phyloP scores from a whole-genome alignment of 2,113 vertebrate species.

The Sialia sialis region DNA sequence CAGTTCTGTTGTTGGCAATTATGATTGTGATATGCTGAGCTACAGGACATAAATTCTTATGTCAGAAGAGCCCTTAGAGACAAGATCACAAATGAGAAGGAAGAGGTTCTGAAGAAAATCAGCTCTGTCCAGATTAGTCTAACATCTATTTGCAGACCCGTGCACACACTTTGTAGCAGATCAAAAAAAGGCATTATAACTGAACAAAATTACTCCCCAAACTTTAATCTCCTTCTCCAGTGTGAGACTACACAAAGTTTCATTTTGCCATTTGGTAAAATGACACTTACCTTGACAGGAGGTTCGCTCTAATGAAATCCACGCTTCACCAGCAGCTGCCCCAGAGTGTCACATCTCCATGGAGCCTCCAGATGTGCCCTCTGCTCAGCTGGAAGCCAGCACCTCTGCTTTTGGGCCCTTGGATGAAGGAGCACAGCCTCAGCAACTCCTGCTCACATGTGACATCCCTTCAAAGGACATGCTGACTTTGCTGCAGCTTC shows the following conservation, averaged over 20 bases:
- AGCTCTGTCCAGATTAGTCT: background rate
- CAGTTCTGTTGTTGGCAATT: background rate
- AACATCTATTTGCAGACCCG: background rate
- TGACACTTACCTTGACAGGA: background rate
- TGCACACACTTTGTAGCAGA: background rate
- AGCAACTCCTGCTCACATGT: rapidly evolving
- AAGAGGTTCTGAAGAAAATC: background rate
- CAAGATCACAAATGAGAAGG: background rate
- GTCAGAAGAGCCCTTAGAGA: background rate
- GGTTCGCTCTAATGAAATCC: background rate
- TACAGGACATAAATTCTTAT: background rate
- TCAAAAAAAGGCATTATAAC: background rate
- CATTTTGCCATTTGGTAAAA: background rate
- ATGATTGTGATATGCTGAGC: background rate
- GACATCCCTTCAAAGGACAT: background rate
- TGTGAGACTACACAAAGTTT: background rate
- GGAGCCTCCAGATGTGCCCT: background rate
- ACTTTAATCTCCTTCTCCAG: background rate
- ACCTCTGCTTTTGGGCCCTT: background rate
- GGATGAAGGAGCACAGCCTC: background rate
- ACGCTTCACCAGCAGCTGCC: background rate
- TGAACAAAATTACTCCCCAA: background rate
- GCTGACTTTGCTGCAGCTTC: background rate
- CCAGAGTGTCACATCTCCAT: background rate
- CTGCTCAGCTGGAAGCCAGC: background rate